Evolutionary conservation across 2,888 invertebrate species (phyloP), one percentile per base, ranked within the genome.

Genomic region (Lampropteryx suffumata): DNA sequence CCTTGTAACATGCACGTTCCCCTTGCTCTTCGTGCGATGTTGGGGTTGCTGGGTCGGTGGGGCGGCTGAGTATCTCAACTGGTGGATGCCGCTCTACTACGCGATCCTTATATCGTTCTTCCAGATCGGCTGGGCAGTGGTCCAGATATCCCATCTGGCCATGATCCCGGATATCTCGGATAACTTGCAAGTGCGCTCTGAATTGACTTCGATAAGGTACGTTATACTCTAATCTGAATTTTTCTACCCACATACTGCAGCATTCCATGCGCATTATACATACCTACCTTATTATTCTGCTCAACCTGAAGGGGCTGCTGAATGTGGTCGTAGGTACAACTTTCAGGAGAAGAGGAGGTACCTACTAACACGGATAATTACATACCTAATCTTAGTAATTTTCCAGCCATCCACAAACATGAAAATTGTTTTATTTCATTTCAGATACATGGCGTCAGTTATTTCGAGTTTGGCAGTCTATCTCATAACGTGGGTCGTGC

Each of bases 61-160:
- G 1, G 65, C 79, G 39, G 67, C 76, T 0, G 71, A 74, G 36
- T 88, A 88, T 62, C 68, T 86, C 1, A 62, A 67, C 3, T 91
- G 90, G 91, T 91, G 91, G 91, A 84, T 91, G 76, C 85, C 92
- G 0, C 62, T 91, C 1, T 92, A 92, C 75, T 93, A 93, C 63
- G 85, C 90, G 0, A 65, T 84, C 26, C 86, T 92, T 50, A 95
- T 96, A 59, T 80, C 92, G 7, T 84, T 97, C 61, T 97, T 97
- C 82, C 98, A 98, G 88, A 94, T 96, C 61, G 98, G 98, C 8
- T 98, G 98, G 98, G 98, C 98, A 0, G 91, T 96, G 5, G 96
- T 96, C 1, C 98, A 98, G 90, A 97, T 98, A 66, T 95, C 97
- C 0, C 98, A 98, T 84, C 91, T 98, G 46, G 94, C 98, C 0